Conservation (phyloP, 2,113 vertebrate genomes). For the Sapajus apella region DNA sequence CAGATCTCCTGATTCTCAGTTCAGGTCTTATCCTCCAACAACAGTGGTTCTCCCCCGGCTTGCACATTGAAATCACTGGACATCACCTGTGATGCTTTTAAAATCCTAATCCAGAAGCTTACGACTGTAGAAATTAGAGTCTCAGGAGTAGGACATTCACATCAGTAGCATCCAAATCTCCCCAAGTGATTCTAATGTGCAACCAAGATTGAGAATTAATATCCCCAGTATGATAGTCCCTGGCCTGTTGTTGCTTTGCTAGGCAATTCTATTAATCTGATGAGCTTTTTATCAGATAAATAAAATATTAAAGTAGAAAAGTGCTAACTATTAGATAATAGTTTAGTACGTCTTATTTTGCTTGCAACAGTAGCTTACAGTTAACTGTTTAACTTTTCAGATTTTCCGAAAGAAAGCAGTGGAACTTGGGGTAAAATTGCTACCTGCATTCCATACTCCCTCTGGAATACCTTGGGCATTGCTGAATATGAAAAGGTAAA, state of each 20-base stretch:
- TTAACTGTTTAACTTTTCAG: conserved; percentile 86
- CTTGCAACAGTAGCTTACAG: conserved; percentile 50
- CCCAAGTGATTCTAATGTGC: background rate
- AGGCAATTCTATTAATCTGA: background rate
- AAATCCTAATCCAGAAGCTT: background rate
- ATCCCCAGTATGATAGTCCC: background rate
- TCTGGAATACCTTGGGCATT: conserved; percentile 98
- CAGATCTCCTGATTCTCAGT: background rate
- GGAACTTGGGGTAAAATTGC: conserved; percentile 96
- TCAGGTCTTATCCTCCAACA: background rate
- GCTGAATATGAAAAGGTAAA: conserved; percentile 98
- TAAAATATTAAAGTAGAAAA: background rate
- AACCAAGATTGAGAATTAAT: background rate
- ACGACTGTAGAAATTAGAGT: background rate
- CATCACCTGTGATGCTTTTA: background rate
- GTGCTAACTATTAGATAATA: background rate
- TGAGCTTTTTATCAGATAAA: conserved; percentile 17
- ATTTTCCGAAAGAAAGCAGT: conserved; percentile 95
- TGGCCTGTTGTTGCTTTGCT: background rate
- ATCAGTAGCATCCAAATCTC: background rate
- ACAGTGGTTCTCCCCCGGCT: background rate
- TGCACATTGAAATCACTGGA: background rate
- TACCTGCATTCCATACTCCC: conserved; percentile 98
- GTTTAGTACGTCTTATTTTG: conserved; percentile 23
- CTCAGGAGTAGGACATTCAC: background rate